Base-by-base conservation (phyloP, 2,113 vertebrate genomes). In the Phaethon lepturus region DNA sequence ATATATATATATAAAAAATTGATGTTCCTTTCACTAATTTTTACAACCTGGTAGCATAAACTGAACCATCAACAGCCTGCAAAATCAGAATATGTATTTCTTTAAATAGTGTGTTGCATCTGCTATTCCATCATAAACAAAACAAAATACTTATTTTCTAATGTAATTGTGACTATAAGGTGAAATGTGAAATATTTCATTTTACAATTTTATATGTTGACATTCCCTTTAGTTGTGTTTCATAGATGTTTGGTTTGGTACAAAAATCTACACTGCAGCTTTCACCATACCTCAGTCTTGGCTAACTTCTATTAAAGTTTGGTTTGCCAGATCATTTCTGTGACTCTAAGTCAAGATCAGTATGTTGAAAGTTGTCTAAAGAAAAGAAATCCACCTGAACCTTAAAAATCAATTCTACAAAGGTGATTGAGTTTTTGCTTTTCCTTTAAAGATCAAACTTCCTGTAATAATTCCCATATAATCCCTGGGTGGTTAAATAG, bases 401-500 rank as follows among this genome's bases (percentile, higher is more conserved):
- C 64, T 91, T 94, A 86, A 84, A 85, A 94, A 94, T 94, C 72
- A 77, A 1, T 93, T 95, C 79, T 84, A 47, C 55, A 84, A 62
- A 92, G 79, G 76, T 75, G 76, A 68, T 92, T 56, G 55, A 90
- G 47, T 78, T 84, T 93, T 82, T 94, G 52, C 60, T 91, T 92
- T 90, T 89, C 55, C 87, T 94, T 91, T 92, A 89, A 94, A 93
- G 91, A 95, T 96, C 93, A 97, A 91, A 82, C 95, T 97, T 97
- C 94, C 93, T 97, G 69, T 75, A 66, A 71, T 93, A 95, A 95
- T 95, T 95, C 86, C 76, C 29, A 29, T 89, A 42, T 97, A 97
- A 97, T 96, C 96, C 86, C 68, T 75, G 35, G 52, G 83, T 88
- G 75, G 93, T 93, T 89, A 81, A 97, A 93, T 40, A 85, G 60